These are phyloP conservation scores for Ariolimax columbianus DNA, from an alignment of 2,888 invertebrate genomes.

Conservation along the genomic window DNA sequence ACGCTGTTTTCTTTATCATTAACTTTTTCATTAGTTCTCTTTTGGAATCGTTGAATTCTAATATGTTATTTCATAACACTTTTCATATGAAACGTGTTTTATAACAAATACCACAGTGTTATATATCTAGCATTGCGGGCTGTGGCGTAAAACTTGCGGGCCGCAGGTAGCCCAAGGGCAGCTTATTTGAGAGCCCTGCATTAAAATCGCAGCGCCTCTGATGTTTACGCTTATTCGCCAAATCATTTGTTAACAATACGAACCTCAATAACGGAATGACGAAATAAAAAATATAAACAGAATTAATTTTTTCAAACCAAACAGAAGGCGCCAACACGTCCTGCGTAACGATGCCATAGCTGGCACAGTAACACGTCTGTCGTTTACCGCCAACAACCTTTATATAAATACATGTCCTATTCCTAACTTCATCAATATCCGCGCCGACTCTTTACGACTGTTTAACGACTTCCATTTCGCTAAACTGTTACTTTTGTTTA, in stretches of 20 bases:
- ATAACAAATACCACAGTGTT: too few species aligned
- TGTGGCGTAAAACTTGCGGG: too few species aligned
- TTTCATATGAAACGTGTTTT: too few species aligned
- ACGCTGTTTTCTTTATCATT: too few species aligned
- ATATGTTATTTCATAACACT: too few species aligned
- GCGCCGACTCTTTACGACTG: constrained; percentile 27
- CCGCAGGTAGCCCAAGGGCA: too few species aligned
- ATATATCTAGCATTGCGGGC: too few species aligned
- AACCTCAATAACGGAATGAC: neutral
- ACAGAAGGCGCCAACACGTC: neutral
- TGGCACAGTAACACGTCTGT: constrained; percentile 8
- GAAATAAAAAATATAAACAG: neutral
- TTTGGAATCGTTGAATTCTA: too few species aligned
- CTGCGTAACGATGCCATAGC: neutral
- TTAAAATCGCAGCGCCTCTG: too few species aligned
- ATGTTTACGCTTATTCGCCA: too few species aligned
- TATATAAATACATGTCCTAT: constrained; percentile 19
- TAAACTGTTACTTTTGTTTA: constrained; percentile 42
- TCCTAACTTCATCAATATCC: constrained; percentile 40
- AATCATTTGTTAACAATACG: neutral
- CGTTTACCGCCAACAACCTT: constrained; percentile 34
- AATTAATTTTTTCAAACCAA: neutral
- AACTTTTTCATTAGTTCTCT: too few species aligned
- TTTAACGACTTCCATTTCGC: constrained; percentile 41
- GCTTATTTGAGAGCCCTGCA: too few species aligned